Base-by-base conservation (phyloP, 2,797 vertebrate genomes). In the Enteromius anoplus region DNA sequence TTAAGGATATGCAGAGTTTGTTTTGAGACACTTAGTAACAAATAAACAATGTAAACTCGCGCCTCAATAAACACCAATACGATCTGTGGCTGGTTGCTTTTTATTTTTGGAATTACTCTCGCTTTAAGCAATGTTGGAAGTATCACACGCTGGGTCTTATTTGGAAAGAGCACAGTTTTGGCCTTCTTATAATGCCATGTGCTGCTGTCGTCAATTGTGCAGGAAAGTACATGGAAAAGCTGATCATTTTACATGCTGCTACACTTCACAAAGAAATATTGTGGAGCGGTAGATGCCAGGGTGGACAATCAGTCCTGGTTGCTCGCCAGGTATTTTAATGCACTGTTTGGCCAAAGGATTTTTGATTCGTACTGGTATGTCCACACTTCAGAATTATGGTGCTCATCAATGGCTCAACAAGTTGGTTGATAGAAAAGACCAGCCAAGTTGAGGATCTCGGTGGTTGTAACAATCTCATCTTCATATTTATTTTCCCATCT, bases 291-390 rank as follows among this genome's bases (percentile, higher is more conserved):
- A 21, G n/a, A 82, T 68, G 71, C 71, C 80, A 75, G 60, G 60
- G n/a, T 68, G 80, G 60, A 66, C 34, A 82, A 53, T 75, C 45
- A 53, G n/a, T 53, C 8, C 64, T 79, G 45, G 47, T 37, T 23
- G 49, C n/a, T 9, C 17, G 45, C 80, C 71, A 29, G 49, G 32
- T 9, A 82, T 75, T 82, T 66, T 42, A 80, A 66, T 53, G 49
- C 65, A 55, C 49, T 10, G 65, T 55, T 80, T 75, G 80, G 55
- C 62, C n/a, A 49, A 51, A 81, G 45, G 70, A 65, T 40, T 40
- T 82, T 34, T 55, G 15, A 55, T 55, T 55, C 0, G 4, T 40
- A 17, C 15, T 64, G 60, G 10, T 15, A 40, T 82, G 45, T 82
- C 70, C 71, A 75, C 72, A 42, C 34, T 68, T 75, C 8, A 64